phyloP scores from a whole-genome alignment of 2,113 vertebrate species.

The Dicerorhinus sumatrensis region DNA sequence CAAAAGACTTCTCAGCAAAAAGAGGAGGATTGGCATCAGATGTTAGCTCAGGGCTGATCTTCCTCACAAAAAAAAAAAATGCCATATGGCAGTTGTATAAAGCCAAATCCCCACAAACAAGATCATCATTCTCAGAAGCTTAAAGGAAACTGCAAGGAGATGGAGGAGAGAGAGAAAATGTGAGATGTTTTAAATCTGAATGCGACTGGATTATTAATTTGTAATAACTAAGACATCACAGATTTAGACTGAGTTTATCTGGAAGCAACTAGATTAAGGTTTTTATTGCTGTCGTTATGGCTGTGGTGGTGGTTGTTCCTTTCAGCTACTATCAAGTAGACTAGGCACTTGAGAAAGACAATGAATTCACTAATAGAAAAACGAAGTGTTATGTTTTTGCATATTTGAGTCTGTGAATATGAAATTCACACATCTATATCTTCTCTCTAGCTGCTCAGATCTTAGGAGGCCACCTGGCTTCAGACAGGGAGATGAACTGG shows the following conservation, averaged over 20 bases:
- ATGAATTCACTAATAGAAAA: not conserved
- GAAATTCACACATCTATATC: not conserved
- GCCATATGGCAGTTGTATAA: not conserved
- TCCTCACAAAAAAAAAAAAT: not conserved
- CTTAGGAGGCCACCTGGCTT: not conserved
- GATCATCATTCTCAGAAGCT: not conserved
- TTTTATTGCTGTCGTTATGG: not conserved
- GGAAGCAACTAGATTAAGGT: not conserved
- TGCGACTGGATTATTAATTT: not conserved
- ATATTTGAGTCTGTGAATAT: not conserved
- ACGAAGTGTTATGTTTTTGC: not conserved
- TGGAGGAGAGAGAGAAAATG: not conserved
- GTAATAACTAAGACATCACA: not conserved
- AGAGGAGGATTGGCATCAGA: too few species aligned
- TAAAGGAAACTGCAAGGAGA: conserved; percentile 25
- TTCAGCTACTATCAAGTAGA: conserved; percentile 8
- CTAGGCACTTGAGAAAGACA: not conserved
- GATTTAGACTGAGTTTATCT: not conserved
- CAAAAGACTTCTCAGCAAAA: not conserved
- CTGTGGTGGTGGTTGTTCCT: not conserved
- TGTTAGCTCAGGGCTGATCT: too few species aligned
- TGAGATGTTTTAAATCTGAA: not conserved
- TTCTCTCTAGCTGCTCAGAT: not conserved
- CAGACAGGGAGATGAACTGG: not conserved
- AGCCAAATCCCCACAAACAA: not conserved